Conservation (phyloP, 2,888 invertebrate genomes). For the Pyrgus malvae region DNA sequence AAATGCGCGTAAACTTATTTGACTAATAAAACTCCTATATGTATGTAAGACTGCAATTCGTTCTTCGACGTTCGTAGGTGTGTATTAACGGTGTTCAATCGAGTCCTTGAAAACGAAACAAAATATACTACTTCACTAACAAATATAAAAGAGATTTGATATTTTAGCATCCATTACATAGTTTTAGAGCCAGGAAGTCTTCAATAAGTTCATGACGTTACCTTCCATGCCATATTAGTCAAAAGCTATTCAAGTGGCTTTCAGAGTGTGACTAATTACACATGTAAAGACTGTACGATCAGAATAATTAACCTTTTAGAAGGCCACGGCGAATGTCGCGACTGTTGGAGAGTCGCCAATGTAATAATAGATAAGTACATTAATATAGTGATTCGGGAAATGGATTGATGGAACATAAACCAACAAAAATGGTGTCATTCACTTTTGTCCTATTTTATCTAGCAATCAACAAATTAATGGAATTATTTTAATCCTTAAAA, state of each 20-base stretch:
- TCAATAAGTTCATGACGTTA: not conserved
- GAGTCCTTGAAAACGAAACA: no score
- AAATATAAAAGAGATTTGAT: no score
- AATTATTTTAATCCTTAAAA: no score
- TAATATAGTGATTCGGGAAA: constrained; percentile 39
- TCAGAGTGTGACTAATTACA: constrained; percentile 20
- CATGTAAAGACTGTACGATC: constrained; percentile 44
- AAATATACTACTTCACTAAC: no score
- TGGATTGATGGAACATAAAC: constrained; percentile 27
- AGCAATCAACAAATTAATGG: no score
- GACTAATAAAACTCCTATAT: no score
- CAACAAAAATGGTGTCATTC: not conserved
- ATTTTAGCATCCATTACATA: no score
- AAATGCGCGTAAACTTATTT: no score
- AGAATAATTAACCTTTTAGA: constrained; percentile 69
- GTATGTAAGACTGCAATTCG: no score
- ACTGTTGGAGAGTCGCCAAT: constrained; percentile 63
- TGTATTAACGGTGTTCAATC: no score
- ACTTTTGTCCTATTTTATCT: not conserved
- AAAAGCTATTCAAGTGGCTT: constrained; percentile 8
- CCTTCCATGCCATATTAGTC: not conserved
- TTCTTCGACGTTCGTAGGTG: no score
- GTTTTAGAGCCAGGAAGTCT: not conserved
- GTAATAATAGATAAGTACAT: constrained; percentile 44
- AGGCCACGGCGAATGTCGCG: constrained; percentile 72